Percentiles rank a stretch among this genome's conserved stretches.
These are phyloP conservation scores for Lepidostoma basale DNA, from an alignment of 1,140 invertebrate genomes.

Conservation along the genomic window DNA sequence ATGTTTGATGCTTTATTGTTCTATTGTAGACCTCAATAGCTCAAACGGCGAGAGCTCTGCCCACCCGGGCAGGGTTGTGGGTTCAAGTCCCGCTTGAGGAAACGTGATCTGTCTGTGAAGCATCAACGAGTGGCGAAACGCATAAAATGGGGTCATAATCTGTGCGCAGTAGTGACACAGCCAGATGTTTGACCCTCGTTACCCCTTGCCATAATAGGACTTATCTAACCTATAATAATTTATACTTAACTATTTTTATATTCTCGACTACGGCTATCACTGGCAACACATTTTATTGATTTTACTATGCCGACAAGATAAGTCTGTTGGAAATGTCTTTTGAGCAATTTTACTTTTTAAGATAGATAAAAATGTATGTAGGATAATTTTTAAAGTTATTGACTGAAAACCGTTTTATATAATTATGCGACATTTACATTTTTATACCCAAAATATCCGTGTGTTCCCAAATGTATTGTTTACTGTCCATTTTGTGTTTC, in stretches of 20 bases:
- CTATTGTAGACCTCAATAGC: neutral
- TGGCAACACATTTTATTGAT: no score
- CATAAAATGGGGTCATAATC: neutral
- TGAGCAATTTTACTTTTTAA: slow-evolving; percentile 6
- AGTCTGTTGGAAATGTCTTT: neutral
- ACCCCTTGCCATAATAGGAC: no score
- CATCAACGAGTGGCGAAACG: neutral
- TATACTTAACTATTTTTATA: no score
- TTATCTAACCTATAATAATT: no score
- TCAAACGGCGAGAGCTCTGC: neutral
- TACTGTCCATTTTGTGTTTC: slow-evolving; percentile 16
- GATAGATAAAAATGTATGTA: neutral
- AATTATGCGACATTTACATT: neutral
- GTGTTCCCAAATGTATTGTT: neutral
- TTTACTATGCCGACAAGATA: no score
- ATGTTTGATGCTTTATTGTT: neutral
- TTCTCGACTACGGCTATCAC: no score
- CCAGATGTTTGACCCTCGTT: no score
- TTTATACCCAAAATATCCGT: neutral
- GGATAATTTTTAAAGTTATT: neutral
- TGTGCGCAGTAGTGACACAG: no score
- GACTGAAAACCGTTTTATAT: neutral
- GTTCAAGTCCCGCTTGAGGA: neutral
- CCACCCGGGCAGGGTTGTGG: neutral
- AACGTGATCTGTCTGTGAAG: neutral